A percentile compares a stretch with the other conserved stretches of the same genome.
phyloP scores from a whole-genome alignment of 2,797 vertebrate species.

The Carduelis carduelis region DNA sequence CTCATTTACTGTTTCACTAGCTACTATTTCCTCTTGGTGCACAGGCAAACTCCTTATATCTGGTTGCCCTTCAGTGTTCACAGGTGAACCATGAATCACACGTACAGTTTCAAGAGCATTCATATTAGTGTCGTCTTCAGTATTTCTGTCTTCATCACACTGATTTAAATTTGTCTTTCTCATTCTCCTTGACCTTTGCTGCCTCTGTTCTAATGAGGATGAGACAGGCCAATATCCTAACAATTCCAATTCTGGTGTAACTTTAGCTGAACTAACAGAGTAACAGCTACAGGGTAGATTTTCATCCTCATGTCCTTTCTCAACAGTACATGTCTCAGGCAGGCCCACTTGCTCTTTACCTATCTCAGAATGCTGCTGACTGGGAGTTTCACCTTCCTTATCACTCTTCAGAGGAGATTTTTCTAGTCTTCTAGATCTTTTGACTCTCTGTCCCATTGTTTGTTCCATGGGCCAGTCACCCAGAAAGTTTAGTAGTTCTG shows the following conservation, averaged over 20 bases:
- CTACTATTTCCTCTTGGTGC: not conserved
- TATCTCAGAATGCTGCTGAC: not conserved
- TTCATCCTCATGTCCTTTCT: not conserved
- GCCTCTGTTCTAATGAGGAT: slow-evolving; percentile 64
- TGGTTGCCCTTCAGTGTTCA: slow-evolving; percentile 2
- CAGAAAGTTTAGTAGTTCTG: slow-evolving; percentile 79
- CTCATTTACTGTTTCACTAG: slow-evolving; percentile 57
- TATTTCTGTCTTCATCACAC: slow-evolving; percentile 16
- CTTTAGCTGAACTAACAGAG: slow-evolving; percentile 2
- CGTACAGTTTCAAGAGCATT: not conserved
- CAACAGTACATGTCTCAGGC: not conserved
- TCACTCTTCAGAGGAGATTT: slow-evolving; percentile 46
- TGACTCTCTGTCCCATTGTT: slow-evolving; percentile 81
- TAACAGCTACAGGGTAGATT: not conserved
- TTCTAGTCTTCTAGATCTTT: slow-evolving; percentile 67
- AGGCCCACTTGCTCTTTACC: not conserved
- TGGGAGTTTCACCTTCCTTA: not conserved
- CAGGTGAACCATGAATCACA: slow-evolving; percentile 1
- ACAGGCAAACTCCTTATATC: not conserved
- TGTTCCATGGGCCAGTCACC: slow-evolving; percentile 90
- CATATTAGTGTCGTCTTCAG: not conserved
- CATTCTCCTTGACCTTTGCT: slow-evolving; percentile 46
- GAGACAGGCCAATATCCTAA: slow-evolving; percentile 63
- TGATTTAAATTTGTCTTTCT: slow-evolving; percentile 10
- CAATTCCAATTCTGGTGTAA: not conserved